Percentiles rank a stretch among this genome's conserved stretches.
These are phyloP conservation scores for Coelopa frigida DNA, from an alignment of 1,140 invertebrate species.

Conservation along the genomic window DNA sequence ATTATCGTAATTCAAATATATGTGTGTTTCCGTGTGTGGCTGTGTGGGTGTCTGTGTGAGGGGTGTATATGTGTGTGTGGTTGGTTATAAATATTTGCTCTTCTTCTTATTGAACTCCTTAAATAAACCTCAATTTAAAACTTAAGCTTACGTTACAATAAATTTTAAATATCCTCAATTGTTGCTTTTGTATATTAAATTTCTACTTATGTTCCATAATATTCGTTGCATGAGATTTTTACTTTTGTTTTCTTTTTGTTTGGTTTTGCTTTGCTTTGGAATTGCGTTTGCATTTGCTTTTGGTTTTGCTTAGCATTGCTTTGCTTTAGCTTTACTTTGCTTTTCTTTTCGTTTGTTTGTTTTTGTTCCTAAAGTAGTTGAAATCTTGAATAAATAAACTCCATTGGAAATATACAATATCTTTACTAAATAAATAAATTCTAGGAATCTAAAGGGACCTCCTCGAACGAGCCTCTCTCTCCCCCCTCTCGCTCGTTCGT, in stretches of 20 bases:
- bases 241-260: conserved; percentile 44
- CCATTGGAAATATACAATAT: conserved; percentile 3
- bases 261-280: conserved; percentile 16
- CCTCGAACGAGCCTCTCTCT: no score
- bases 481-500: no score
- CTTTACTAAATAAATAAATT: not conserved
- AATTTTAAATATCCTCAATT: conserved; percentile 12
- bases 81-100: no score
- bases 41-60: conserved; percentile 15
- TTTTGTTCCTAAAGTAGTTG: conserved; percentile 1
- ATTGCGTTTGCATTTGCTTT: conserved; percentile 13
- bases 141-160: conserved; percentile 8
- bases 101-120: no score
- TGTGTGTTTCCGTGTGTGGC: no score
- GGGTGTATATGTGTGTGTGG: conserved; percentile 16
- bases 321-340: conserved; percentile 19
- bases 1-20: no score
- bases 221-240: conserved; percentile 46
- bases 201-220: conserved; percentile 47
- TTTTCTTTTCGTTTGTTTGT: conserved; percentile 2
- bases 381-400: conserved; percentile 1
- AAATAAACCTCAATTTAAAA: no score
- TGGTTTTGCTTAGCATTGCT: conserved; percentile 18
- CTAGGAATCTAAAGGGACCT: no score
- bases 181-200: conserved; percentile 24